These are phyloP conservation scores for Carcina quercana DNA, from an alignment of 2,888 invertebrate species.

Conservation along the genomic window DNA sequence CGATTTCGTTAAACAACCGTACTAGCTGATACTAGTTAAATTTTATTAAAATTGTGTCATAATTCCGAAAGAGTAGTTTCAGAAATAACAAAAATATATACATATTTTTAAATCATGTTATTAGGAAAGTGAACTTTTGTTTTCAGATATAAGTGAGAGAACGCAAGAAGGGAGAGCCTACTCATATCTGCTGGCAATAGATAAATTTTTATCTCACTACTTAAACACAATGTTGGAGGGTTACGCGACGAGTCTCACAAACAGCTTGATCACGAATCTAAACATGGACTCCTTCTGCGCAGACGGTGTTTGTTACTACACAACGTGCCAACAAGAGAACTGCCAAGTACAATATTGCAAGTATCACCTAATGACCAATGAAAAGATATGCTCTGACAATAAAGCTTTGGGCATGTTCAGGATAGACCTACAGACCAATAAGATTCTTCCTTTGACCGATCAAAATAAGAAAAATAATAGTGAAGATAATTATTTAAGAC, in stretches of 20 bases:
- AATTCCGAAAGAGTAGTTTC: neutral
- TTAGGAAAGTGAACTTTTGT: constrained; percentile 1
- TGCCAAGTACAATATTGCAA: constrained; percentile 35
- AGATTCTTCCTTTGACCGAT: constrained; percentile 11
- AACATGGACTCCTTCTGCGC: constrained; percentile 36
- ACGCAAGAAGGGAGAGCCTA: constrained; percentile 7
- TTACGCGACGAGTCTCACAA: constrained; percentile 36
- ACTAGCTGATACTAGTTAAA: neutral
- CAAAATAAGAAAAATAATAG: constrained; percentile 19
- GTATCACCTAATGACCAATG: constrained; percentile 34
- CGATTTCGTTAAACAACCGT: too few species aligned
- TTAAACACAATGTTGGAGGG: constrained; percentile 29
- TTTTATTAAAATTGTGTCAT: too few species aligned
- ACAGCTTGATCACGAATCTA: constrained; percentile 31
- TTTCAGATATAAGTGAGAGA: constrained; percentile 25
- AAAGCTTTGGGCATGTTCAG: constrained; percentile 16
- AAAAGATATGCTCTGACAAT: constrained; percentile 27
- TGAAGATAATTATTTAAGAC: constrained; percentile 29
- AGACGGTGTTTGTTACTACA: constrained; percentile 40
- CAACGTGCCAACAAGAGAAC: constrained; percentile 26
- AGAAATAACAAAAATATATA: neutral
- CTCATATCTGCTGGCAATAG: constrained; percentile 20
- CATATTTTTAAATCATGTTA: neutral
- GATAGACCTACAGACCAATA: constrained; percentile 18
- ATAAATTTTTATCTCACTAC: constrained; percentile 26